A percentile compares a stretch with the other conserved stretches of the same genome.
Conservation (phyloP, 2,797 vertebrate species). For the Sciaenops ocellatus region DNA sequence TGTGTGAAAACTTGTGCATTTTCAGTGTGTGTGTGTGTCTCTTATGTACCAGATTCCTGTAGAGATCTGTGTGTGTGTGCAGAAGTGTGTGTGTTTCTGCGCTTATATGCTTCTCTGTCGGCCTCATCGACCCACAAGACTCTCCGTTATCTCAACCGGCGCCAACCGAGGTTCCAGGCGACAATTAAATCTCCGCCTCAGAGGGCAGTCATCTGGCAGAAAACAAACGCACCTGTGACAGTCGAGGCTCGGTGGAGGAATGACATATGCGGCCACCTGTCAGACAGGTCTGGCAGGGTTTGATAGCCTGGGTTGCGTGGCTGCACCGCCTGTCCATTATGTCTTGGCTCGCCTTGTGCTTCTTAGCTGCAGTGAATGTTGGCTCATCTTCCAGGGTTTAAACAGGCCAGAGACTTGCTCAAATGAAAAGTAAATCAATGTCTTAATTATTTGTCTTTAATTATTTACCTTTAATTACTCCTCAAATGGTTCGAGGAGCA, state of each 20-base stretch:
- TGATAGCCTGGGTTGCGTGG: constrained; percentile 23
- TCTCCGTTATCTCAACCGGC: constrained; percentile 40
- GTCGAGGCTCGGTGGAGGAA: constrained; percentile 41
- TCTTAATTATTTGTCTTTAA: constrained; percentile 32
- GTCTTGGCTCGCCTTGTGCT: constrained; percentile 4
- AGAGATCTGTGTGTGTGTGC: background rate
- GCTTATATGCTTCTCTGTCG: background rate
- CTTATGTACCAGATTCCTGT: background rate
- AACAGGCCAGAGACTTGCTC: constrained; percentile 13
- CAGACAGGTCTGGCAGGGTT: constrained; percentile 51
- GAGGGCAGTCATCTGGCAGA: constrained; percentile 62
- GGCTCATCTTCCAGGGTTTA: constrained; percentile 6
- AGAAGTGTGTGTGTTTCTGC: background rate
- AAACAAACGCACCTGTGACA: constrained; percentile 69
- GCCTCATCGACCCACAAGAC: constrained; percentile 25
- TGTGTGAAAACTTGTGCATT: background rate
- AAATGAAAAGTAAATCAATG: constrained; percentile 37
- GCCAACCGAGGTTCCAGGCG: constrained; percentile 42
- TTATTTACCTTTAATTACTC: constrained; percentile 37
- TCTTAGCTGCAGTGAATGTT: constrained; percentile 2
- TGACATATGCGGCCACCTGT: constrained; percentile 59
- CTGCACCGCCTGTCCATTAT: constrained; percentile 44
- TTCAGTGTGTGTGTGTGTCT: background rate
- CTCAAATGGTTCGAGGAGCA: background rate
- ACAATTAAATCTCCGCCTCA: constrained; percentile 58